phyloP scores from a whole-genome alignment of 2,113 vertebrate genomes.

The Campylorhamphus procurvoides region DNA sequence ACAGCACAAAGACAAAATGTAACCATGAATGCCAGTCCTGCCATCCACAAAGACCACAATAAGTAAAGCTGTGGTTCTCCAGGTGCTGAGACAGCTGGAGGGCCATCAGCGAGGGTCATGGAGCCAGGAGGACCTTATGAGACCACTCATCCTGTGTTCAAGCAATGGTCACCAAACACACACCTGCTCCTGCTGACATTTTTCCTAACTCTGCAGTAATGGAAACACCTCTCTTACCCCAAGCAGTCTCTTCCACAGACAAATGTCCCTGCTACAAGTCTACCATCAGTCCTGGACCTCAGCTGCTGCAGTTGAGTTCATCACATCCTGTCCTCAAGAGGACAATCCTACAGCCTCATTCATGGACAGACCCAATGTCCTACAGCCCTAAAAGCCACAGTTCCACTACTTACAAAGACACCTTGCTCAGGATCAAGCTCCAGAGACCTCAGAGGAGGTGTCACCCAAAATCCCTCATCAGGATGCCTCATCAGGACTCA shows the following conservation, averaged over 20 bases:
- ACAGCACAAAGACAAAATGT: conserved; percentile 23
- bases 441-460: neutral
- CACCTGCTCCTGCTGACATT: neutral
- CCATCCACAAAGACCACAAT: neutral
- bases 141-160: neutral
- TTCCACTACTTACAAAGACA: neutral
- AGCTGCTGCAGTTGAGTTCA: neutral
- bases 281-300: neutral
- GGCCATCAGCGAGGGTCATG: fast-evolving
- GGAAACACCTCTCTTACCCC: neutral
- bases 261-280: neutral
- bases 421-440: neutral
- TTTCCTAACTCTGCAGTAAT: neutral
- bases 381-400: neutral
- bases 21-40: neutral
- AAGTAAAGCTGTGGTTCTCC: neutral
- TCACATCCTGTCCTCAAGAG: neutral
- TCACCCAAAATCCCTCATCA: neutral
- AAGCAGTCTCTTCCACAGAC: neutral
- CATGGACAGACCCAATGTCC: neutral
- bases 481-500: neutral
- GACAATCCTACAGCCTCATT: neutral
- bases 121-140: neutral
- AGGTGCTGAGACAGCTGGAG: neutral
- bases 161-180: neutral